Evolutionary conservation across 2,888 invertebrate species (phyloP).

Genomic region (Thereva nobilitata): DNA sequence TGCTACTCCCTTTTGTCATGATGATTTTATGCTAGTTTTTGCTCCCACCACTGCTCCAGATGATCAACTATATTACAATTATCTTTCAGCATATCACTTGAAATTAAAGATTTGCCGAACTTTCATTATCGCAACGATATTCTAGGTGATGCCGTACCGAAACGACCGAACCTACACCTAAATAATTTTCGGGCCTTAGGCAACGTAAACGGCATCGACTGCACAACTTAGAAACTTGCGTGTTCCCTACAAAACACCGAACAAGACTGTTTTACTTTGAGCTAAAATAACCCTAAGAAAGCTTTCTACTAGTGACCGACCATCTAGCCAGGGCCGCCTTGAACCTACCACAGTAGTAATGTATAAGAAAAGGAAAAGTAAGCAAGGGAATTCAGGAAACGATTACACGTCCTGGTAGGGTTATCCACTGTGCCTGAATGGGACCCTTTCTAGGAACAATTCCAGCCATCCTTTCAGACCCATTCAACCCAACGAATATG

Average conservation of each 20-base stretch:
- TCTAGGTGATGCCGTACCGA: too few species aligned
- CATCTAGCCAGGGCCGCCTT: constrained; percentile 15
- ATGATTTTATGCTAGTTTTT: too few species aligned
- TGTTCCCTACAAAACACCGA: constrained; percentile 20
- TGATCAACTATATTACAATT: too few species aligned
- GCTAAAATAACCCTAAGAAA: constrained; percentile 2
- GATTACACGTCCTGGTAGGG: constrained; percentile 18
- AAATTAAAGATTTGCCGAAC: too few species aligned
- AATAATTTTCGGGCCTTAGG: too few species aligned
- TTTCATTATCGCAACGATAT: too few species aligned
- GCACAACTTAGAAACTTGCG: constrained; percentile 19
- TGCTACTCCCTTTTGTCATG: too few species aligned
- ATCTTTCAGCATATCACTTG: too few species aligned
- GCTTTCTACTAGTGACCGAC: constrained; percentile 25
- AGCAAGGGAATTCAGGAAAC: constrained; percentile 27
- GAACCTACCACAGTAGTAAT: constrained; percentile 11
- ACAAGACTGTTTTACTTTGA: constrained; percentile 7
- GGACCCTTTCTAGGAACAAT: neutral
- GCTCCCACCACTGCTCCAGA: too few species aligned
- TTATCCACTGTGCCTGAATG: constrained; percentile 24
- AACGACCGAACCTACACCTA: too few species aligned
- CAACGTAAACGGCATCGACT: constrained; percentile 13
- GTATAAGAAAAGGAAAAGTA: constrained; percentile 4
- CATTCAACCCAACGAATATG: constrained; percentile 6
- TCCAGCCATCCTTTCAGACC: neutral